These are phyloP conservation scores for Itoplectis maculator DNA, from an alignment of 2,888 invertebrate species.

Conservation along the genomic window DNA sequence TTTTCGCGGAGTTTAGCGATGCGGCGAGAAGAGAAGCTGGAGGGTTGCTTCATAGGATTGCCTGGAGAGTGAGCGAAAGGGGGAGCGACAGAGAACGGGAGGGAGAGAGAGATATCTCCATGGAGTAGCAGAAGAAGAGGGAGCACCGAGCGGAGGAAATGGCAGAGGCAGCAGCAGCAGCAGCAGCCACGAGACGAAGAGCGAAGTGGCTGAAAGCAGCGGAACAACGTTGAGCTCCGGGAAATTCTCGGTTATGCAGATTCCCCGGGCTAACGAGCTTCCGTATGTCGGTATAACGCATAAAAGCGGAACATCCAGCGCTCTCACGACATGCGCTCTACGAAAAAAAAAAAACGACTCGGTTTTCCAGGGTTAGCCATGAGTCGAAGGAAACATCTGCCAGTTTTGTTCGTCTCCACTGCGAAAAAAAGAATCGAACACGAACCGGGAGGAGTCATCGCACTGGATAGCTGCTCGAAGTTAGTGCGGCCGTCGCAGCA, in stretches of 20 bases:
- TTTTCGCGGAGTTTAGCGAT: constrained; percentile 51
- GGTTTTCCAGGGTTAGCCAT: constrained; percentile 26
- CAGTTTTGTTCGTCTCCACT: constrained; percentile 25
- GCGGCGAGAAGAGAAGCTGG: constrained; percentile 33
- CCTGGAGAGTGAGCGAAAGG: no score
- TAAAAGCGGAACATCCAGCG: constrained; percentile 26
- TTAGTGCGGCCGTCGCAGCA: constrained; percentile 37
- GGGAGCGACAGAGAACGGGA: no score
- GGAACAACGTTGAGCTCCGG: constrained; percentile 43
- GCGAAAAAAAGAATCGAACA: constrained; percentile 31
- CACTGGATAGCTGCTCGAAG: constrained; percentile 7
- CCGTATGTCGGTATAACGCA: constrained; percentile 20
- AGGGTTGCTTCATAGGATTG: constrained; percentile 11
- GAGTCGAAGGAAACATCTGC: constrained; percentile 40
- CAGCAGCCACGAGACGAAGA: constrained; percentile 23
- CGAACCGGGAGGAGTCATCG: constrained; percentile 34
- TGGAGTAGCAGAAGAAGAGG: constrained; percentile 44
- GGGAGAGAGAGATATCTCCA: background rate
- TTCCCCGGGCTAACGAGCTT: constrained; percentile 54
- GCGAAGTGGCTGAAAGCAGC: constrained; percentile 24
- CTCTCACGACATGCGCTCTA: constrained; percentile 1
- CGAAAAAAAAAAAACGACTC: background rate
- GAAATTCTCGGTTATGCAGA: constrained; percentile 58
- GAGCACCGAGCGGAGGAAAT: constrained; percentile 30
- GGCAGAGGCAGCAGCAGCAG: constrained; percentile 18